These are phyloP conservation scores for Capitulum mitella DNA, from an alignment of 2,888 invertebrate species.

Conservation along the genomic window DNA sequence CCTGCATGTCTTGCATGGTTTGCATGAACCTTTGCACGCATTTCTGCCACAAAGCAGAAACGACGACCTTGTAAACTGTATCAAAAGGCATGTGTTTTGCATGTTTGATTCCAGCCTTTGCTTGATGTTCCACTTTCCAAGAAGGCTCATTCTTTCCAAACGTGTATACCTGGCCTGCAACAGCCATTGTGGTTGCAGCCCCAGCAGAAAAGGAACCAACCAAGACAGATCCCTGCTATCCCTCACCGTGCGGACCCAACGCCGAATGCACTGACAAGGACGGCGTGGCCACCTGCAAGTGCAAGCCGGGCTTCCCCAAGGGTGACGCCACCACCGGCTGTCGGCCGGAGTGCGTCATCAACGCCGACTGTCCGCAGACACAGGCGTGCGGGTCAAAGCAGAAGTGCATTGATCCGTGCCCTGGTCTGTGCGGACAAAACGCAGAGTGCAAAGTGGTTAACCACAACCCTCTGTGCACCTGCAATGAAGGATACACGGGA, in stretches of 20 bases:
- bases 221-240: constrained; percentile 59
- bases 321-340: constrained; percentile 57
- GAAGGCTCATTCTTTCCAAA: too few relatives aligned
- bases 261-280: constrained; percentile 65
- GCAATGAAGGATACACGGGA: constrained; percentile 81
- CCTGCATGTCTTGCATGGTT: too few relatives aligned
- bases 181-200: not conserved
- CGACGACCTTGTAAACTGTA: not conserved
- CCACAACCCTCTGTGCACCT: constrained; percentile 79
- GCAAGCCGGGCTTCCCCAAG: constrained; percentile 54
- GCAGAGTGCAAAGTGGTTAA: constrained; percentile 68
- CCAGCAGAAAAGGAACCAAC: constrained; percentile 16
- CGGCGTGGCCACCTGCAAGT: constrained; percentile 75
- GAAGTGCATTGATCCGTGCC: constrained; percentile 73
- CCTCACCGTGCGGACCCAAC: constrained; percentile 77
- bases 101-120: too few relatives aligned
- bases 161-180: too few relatives aligned
- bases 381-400: constrained; percentile 64
- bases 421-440: constrained; percentile 49
- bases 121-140: not conserved
- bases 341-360: constrained; percentile 61
- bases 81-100: too few relatives aligned
- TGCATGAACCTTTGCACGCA: too few relatives aligned
- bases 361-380: constrained; percentile 69
- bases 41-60: too few relatives aligned